Evolutionary conservation across 2,888 invertebrate genomes (phyloP), one percentile per base, ranked within the genome.

Genomic region (Drosophila ustulata): DNA sequence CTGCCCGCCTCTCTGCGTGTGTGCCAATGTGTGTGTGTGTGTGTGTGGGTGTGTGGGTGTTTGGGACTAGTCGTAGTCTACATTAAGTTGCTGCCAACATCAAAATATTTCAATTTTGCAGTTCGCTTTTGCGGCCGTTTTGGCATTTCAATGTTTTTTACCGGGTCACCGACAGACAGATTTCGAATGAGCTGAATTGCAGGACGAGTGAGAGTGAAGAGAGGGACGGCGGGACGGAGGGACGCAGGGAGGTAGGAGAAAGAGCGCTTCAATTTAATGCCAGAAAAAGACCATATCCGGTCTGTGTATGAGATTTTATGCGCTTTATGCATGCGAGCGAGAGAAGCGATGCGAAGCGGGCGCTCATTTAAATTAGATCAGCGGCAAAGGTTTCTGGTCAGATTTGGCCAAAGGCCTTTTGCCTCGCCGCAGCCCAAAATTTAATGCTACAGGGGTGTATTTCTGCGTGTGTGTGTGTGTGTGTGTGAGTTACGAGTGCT

Each of bases 71-170:
- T 58, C 47, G 59, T 70, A 52, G 66, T 78, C 69, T 57, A 68
- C 75, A 78, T 79, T 71, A 79, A 63, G 58, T 88, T 66, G 62
- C 82, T 78, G 79, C 77, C 79, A 70, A 73, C 83, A 86, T 88
- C 80, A 82, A 83, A 83, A 85, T 83, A 83, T 83, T 83, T 83
- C 83, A 83, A 83, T 83, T 88, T 85, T 77, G 80, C 82, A 83
- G 82, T 82, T 85, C 71, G 80, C 88, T 77, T 77, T 82, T 88
- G 83, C 77, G 77, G 80, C 80, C 62, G 72, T 65, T 78, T 80
- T 79, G 79, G 71, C 74, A 84, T 84, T 81, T 81, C 78, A 73
- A 68, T 84, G 68, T 71, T 74, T 62, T 77, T 66, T 43, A 73
- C 69, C 52, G 56, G 69, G 51, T 78, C 62, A 62, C 34, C 3